These are phyloP conservation scores for Scaptomyza reducta DNA, from an alignment of 2,888 invertebrate species.

Conservation along the genomic window DNA sequence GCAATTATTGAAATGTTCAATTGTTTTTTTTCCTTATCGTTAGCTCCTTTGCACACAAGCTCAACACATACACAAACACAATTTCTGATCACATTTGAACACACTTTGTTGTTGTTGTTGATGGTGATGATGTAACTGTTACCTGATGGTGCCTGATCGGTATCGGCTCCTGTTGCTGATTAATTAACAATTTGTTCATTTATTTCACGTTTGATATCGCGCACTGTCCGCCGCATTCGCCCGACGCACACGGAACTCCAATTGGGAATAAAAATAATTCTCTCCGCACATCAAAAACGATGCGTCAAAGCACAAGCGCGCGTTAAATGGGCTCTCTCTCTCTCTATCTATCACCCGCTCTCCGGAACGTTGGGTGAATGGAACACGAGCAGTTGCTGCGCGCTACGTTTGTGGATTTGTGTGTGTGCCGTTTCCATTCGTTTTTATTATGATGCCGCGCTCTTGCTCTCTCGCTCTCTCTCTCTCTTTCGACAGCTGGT, in stretches of 20 bases:
- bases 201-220: slow-evolving; percentile 54
- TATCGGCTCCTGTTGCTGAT: slow-evolving; percentile 51
- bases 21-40: slow-evolving; percentile 22
- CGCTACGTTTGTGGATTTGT: not conserved
- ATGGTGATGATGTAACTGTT: slow-evolving; percentile 26
- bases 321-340: slow-evolving; percentile 8
- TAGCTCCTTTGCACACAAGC: slow-evolving; percentile 30
- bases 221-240: slow-evolving; percentile 61
- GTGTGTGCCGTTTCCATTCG: slow-evolving; percentile 39
- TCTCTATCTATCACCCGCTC: slow-evolving; percentile 7
- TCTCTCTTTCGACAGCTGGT: slow-evolving; percentile 33
- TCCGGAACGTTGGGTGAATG: slow-evolving; percentile 31
- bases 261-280: slow-evolving; percentile 65
- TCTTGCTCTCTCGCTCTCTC: not conserved
- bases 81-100: slow-evolving; percentile 36
- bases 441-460: slow-evolving; percentile 28
- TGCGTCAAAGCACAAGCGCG: slow-evolving; percentile 33
- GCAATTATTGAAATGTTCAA: slow-evolving; percentile 33
- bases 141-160: slow-evolving; percentile 43
- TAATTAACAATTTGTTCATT: slow-evolving; percentile 60
- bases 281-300: slow-evolving; percentile 59
- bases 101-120: slow-evolving; percentile 5
- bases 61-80: slow-evolving; percentile 32
- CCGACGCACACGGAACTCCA: slow-evolving; percentile 71
- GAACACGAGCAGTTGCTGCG: slow-evolving; percentile 26